phyloP scores from a whole-genome alignment of 1,140 invertebrate genomes.

The Centruroides vittatus region DNA sequence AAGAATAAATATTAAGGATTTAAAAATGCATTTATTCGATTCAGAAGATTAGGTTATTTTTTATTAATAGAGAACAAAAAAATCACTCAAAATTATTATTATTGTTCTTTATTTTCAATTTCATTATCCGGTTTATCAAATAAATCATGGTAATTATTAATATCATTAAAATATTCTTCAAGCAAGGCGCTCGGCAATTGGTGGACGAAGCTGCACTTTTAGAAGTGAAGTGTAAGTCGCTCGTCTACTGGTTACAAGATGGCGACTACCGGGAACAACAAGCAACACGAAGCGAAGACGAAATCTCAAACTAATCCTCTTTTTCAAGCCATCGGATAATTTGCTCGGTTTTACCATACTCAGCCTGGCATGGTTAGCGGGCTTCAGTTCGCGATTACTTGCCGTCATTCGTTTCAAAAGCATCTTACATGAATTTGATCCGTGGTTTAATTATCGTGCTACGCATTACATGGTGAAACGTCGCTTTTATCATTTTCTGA shows the following conservation, averaged over 20 bases:
- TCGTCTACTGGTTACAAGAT: not conserved
- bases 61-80: too few species aligned
- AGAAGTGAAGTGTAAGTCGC: too few species aligned
- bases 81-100: too few species aligned
- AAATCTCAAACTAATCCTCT: constrained; percentile 5
- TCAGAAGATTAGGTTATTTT: too few species aligned
- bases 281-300: not conserved
- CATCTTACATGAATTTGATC: constrained; percentile 99
- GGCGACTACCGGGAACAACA: constrained; percentile 7
- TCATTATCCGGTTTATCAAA: too few species aligned
- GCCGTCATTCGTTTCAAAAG: constrained; percentile 98
- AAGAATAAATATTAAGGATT: too few species aligned
- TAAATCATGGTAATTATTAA: too few species aligned
- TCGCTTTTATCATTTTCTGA: constrained; percentile 99
- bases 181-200: too few species aligned
- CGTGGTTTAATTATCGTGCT: constrained; percentile 98
- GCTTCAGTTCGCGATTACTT: constrained; percentile 93
- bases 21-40: too few species aligned
- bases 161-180: too few species aligned
- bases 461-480: constrained; percentile 99
- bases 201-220: too few species aligned
- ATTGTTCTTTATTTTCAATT: too few species aligned
- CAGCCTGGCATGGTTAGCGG: constrained; percentile 87
- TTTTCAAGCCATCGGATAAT: constrained; percentile 10
- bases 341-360: constrained; percentile 60